Percentiles rank a stretch among this genome's conserved stretches.
Evolutionary conservation across 2,113 vertebrate genomes (phyloP).

Genomic region (Acanthochromis polyacanthus): DNA sequence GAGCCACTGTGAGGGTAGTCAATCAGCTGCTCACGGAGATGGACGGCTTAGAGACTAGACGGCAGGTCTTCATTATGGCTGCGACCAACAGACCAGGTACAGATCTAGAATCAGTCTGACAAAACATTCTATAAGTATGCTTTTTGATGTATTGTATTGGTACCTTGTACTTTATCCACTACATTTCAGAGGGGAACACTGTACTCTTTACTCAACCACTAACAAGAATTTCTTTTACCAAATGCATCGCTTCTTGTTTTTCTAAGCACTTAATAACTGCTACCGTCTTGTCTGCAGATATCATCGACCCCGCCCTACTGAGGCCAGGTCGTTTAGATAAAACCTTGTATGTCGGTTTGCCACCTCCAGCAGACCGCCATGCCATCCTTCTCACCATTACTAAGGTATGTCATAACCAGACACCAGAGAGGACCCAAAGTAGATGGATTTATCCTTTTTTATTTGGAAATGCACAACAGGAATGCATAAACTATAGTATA

Average conservation of each 20-base stretch:
- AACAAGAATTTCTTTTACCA: too few relatives aligned
- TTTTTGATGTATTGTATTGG: too few relatives aligned
- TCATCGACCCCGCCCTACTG: constrained; percentile 94
- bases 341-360: constrained; percentile 95
- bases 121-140: too few relatives aligned
- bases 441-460: too few relatives aligned
- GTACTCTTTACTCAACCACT: too few relatives aligned
- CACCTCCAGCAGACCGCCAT: constrained; percentile 89
- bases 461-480: too few relatives aligned
- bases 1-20: constrained; percentile 93
- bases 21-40: constrained; percentile 98
- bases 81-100: constrained; percentile 97
- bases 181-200: too few relatives aligned
- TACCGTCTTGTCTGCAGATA: constrained; percentile 82
- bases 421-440: too few relatives aligned
- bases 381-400: constrained; percentile 95
- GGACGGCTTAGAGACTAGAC: constrained; percentile 93
- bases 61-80: constrained; percentile 97
- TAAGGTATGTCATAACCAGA: constrained; percentile 81
- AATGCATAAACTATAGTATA: too few relatives aligned
- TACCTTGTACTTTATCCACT: too few relatives aligned
- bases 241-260: too few relatives aligned
- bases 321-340: constrained; percentile 96
- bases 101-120: not conserved
- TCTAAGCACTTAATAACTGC: not conserved